Conservation (phyloP, 1,140 invertebrate genomes). For the Solenopsis invicta region DNA sequence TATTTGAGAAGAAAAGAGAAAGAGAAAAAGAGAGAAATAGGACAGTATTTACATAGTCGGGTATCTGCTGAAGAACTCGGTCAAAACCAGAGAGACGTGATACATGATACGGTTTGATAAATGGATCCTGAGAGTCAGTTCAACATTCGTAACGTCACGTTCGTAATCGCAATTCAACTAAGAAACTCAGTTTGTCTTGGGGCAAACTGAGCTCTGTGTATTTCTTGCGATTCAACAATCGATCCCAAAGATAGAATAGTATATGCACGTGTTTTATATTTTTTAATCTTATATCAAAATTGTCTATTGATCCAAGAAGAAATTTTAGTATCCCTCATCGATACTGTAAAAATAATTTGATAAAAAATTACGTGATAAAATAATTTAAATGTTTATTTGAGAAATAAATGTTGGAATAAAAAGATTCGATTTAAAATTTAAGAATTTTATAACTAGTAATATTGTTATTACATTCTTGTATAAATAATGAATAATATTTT, state of each 20-base stretch:
- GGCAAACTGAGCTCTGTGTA: neutral
- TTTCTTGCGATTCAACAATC: neutral
- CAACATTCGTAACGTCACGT: constrained; percentile 3
- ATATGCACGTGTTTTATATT: neutral
- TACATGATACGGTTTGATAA: constrained; percentile 3
- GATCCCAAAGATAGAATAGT: neutral
- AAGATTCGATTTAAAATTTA: too few relatives aligned
- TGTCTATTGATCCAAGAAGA: neutral
- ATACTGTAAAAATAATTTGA: neutral
- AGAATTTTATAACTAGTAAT: too few relatives aligned
- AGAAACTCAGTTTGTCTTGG: constrained; percentile 8
- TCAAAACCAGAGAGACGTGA: neutral
- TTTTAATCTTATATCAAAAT: neutral
- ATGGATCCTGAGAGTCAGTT: neutral
- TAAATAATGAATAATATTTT: neutral
- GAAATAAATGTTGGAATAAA: too few relatives aligned
- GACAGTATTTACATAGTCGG: neutral
- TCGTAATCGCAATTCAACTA: neutral
- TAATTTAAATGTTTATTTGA: too few relatives aligned
- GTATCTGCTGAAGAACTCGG: neutral
- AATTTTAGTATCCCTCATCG: neutral
- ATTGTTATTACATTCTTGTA: neutral
- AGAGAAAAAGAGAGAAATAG: too few relatives aligned
- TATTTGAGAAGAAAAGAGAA: neutral
- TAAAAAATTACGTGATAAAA: neutral